Evolutionary conservation across 2,113 vertebrate species (phyloP).

Genomic region (Caloenas nicobarica): DNA sequence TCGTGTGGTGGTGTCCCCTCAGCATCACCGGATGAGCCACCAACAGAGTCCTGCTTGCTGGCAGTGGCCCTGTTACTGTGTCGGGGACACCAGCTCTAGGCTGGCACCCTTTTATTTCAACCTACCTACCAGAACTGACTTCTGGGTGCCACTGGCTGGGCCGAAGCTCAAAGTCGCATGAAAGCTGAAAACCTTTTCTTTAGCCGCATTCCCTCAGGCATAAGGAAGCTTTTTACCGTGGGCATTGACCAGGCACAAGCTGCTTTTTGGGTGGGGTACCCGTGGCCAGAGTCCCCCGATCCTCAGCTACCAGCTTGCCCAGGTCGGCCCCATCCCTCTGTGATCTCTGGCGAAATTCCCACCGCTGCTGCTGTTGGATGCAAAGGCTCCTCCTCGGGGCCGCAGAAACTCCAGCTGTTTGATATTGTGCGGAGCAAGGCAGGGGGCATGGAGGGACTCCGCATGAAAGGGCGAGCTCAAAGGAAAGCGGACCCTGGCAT

Average conservation of each 20-base stretch:
- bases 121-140: not conserved
- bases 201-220: not conserved
- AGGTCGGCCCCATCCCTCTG: not conserved
- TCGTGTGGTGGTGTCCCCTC: accelerated
- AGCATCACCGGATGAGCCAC: not conserved
- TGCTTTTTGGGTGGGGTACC: not conserved
- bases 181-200: not conserved
- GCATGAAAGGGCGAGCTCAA: slow-evolving; percentile 78
- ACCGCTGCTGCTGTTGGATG: not conserved
- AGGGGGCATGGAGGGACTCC: slow-evolving; percentile 68
- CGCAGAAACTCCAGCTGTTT: slow-evolving; percentile 77
- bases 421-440: slow-evolving; percentile 74
- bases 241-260: not conserved
- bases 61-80: not conserved
- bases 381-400: slow-evolving; percentile 59
- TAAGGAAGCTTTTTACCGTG: not conserved
- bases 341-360: slow-evolving; percentile 15
- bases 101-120: not conserved
- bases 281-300: not conserved
- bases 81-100: not conserved
- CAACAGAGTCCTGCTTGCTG: not conserved
- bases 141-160: not conserved
- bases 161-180: not conserved
- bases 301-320: not conserved
- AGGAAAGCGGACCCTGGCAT: slow-evolving; percentile 72